These are phyloP conservation scores for Sycophila sp. DNA, from an alignment of 1,140 invertebrate genomes.

Conservation along the genomic window DNA sequence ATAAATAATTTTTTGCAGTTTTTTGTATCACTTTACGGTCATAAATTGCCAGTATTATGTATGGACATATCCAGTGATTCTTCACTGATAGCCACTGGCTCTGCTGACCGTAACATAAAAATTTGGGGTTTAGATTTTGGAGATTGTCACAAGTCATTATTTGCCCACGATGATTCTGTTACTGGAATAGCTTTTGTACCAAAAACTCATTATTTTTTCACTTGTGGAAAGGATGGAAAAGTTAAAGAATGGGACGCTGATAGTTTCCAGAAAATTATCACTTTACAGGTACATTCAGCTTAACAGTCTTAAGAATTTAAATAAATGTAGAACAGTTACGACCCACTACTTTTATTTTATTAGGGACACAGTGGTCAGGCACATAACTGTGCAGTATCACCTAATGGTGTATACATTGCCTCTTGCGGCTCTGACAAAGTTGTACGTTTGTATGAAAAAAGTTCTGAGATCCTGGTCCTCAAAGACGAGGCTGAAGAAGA, in stretches of 20 bases:
- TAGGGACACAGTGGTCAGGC: conserved; percentile 85
- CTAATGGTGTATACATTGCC: conserved; percentile 82
- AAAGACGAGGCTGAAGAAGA: conserved; percentile 91
- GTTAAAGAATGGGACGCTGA: conserved; percentile 98
- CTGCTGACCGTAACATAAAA: conserved; percentile 94
- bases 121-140: conserved; percentile 99
- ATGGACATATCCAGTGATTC: conserved; percentile 96
- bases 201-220: conserved; percentile 93
- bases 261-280: conserved; percentile 89
- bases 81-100: conserved; percentile 90
- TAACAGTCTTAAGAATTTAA: too few species aligned
- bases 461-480: conserved; percentile 89
- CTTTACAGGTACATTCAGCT: conserved; percentile 76
- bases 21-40: conserved; percentile 95
- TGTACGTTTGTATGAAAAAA: conserved; percentile 87
- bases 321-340: background rate
- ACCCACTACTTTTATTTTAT: background rate
- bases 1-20: conserved; percentile 73
- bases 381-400: conserved; percentile 79
- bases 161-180: conserved; percentile 95
- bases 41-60: conserved; percentile 92
- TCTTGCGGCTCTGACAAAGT: conserved; percentile 91
- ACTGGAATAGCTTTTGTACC: conserved; percentile 89
- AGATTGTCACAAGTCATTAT: conserved; percentile 89
- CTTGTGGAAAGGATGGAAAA: conserved; percentile 91